Base-by-base conservation (phyloP, 2,888 invertebrate species). In the Strigamia crassipes region DNA sequence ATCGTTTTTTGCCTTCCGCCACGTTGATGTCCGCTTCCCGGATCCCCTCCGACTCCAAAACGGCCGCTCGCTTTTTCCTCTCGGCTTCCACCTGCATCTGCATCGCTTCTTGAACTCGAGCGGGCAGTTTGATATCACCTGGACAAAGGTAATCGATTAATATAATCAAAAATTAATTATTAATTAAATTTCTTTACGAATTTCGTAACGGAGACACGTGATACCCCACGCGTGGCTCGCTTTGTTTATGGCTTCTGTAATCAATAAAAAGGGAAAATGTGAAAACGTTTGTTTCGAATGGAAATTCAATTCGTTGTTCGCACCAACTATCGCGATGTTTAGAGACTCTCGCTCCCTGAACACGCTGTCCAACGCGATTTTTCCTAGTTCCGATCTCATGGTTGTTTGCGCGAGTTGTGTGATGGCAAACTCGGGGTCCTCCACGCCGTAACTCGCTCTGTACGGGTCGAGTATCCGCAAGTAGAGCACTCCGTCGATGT, bases 71-170 rank as follows among this genome's bases (percentile, higher is more conserved):
- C 88, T 99, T 99, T 86, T 94, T 93, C 82, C 99, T 90, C 88
- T 99, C 99, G 0, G 99, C 99, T 89, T 99, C 99, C 0, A 99
- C 99, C 90, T 99, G 99, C 97, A 99, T 98, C 89, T 99, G 99
- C 99, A 99, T 99, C 0, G 99, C 99, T 88, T 99, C 98, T 87
- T 98, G 96, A 0, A 99, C 94, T 85, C 97, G 92, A 0, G 91
- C 89, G 0, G 99, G 99, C 84, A 97, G 89, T 87, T 93, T 93
- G 86, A 97, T 96, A 87, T 96, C 93, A 90, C 94, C 96, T 96
- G 85, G 77, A 86, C 84, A n/a, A n/a, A n/a, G n/a, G n/a, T n/a
- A n/a, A n/a, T n/a, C n/a, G n/a, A n/a, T n/a, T n/a, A n/a, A n/a
- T n/a, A n/a, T n/a, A n/a, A n/a, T n/a, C n/a, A n/a, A n/a, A n/a